Conservation (phyloP, 2,113 vertebrate genomes). For the Callionymus lyra region DNA sequence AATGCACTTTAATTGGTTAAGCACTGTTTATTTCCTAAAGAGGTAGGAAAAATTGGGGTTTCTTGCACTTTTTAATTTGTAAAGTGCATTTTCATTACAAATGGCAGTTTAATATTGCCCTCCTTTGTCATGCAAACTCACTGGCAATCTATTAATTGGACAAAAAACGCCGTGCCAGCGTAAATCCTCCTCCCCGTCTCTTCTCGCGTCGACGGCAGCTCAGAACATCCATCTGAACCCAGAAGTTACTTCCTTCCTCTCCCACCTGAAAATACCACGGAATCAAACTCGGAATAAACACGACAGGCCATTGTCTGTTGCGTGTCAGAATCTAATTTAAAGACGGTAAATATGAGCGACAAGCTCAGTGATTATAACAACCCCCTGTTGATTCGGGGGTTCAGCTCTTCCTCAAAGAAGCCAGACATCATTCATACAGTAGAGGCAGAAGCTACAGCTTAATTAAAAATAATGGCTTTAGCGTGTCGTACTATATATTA, state of each 20-base stretch:
- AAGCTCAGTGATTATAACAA: conserved; percentile 54
- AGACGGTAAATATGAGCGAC: conserved; percentile 68
- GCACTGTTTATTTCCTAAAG: conserved; percentile 99
- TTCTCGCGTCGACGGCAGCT: conserved; percentile 37
- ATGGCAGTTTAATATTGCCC: conserved; percentile 98
- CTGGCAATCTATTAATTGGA: conserved; percentile 99
- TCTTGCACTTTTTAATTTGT: conserved; percentile 98
- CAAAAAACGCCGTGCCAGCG: conserved; percentile 93
- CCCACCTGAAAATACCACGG: conserved; percentile 46
- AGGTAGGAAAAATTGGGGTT: conserved; percentile 93
- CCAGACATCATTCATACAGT: conserved; percentile 34
- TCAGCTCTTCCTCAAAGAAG: conserved; percentile 41
- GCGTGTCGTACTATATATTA: too few species aligned
- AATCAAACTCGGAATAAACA: conserved; percentile 36
- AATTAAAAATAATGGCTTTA: too few species aligned
- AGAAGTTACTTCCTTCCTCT: conserved; percentile 66
- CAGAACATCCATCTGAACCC: conserved; percentile 76
- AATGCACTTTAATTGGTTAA: conserved; percentile 99
- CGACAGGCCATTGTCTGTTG: conserved; percentile 69
- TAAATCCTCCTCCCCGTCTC: conserved; percentile 83
- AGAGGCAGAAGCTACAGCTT: conserved; percentile 13
- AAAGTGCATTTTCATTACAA: conserved; percentile 99
- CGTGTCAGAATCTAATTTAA: conserved; percentile 69
- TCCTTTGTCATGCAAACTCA: conserved; percentile 99
- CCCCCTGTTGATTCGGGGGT: conserved; percentile 45